A percentile compares a stretch with the other conserved stretches of the same genome.
Conservation (phyloP, 2,113 vertebrate species). For the Glareola pratincola region DNA sequence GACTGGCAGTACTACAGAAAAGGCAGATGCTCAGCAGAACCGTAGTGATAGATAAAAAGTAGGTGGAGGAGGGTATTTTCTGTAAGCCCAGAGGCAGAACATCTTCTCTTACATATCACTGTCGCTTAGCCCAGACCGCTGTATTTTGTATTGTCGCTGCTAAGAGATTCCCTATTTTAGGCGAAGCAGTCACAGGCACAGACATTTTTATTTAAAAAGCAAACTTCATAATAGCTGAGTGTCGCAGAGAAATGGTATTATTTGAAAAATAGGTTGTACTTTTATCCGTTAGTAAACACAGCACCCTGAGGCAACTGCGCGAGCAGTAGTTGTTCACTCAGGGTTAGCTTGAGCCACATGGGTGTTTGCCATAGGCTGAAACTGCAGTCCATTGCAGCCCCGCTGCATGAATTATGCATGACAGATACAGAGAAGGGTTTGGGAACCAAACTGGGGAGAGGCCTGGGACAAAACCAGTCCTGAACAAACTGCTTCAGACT, state of each 20-base stretch:
- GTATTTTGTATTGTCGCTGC: neutral
- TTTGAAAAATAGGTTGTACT: neutral
- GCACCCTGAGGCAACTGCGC: neutral
- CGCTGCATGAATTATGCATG: neutral
- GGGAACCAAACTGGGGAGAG: neutral
- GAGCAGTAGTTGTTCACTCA: neutral
- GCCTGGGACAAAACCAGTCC: neutral
- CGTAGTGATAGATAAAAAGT: neutral
- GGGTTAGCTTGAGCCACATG: neutral
- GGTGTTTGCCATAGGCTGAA: neutral
- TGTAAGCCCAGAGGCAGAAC: neutral
- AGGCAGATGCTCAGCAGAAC: neutral
- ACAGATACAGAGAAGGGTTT: neutral
- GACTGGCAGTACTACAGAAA: neutral
- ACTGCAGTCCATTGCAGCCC: neutral
- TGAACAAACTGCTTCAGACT: neutral
- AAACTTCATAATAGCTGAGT: neutral
- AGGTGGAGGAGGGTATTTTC: neutral
- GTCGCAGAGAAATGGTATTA: neutral
- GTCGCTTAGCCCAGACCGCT: neutral
- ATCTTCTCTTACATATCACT: neutral
- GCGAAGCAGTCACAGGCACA: neutral
- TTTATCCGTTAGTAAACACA: neutral
- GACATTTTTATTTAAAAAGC: neutral
- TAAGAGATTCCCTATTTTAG: neutral